Percentiles rank a stretch among this genome's conserved stretches.
Conservation (phyloP, 2,888 invertebrate genomes). For the Apamea epomidion region DNA sequence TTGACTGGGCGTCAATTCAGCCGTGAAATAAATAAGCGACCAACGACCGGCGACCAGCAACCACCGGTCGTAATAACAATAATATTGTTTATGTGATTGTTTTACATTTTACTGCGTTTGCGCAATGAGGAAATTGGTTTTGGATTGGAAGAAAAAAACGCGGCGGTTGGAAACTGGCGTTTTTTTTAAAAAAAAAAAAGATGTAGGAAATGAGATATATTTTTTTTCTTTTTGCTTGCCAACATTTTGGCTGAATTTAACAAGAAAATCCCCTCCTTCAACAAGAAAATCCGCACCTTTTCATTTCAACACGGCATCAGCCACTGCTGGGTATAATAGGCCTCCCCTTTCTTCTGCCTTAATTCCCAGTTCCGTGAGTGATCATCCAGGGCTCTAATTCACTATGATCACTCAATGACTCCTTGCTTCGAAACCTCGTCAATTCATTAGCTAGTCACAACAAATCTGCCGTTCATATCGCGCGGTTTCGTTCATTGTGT, state of each 20-base stretch:
- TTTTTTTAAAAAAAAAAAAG: not conserved
- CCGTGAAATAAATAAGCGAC: conserved; percentile 56
- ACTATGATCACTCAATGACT: no score
- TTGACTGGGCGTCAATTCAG: conserved; percentile 39
- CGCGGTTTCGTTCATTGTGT: no score
- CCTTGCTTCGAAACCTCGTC: no score
- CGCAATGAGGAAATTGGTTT: conserved; percentile 39
- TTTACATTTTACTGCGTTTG: conserved; percentile 51
- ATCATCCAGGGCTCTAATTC: no score
- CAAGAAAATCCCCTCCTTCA: not conserved
- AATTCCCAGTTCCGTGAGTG: no score
- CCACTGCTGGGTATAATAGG: no score
- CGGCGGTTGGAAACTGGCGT: not conserved
- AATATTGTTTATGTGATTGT: conserved; percentile 54
- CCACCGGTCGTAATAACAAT: conserved; percentile 49
- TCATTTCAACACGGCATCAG: no score
- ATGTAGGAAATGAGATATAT: not conserved
- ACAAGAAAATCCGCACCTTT: not conserved
- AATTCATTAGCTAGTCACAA: no score
- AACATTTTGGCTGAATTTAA: no score
- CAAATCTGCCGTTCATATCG: no score
- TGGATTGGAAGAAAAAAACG: conserved; percentile 21
- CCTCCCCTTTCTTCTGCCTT: no score
- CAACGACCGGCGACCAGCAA: conserved; percentile 6
- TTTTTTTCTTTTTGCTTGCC: no score